Conservation (phyloP, 2,797 vertebrate genomes). For the Peromyscus eremicus region DNA sequence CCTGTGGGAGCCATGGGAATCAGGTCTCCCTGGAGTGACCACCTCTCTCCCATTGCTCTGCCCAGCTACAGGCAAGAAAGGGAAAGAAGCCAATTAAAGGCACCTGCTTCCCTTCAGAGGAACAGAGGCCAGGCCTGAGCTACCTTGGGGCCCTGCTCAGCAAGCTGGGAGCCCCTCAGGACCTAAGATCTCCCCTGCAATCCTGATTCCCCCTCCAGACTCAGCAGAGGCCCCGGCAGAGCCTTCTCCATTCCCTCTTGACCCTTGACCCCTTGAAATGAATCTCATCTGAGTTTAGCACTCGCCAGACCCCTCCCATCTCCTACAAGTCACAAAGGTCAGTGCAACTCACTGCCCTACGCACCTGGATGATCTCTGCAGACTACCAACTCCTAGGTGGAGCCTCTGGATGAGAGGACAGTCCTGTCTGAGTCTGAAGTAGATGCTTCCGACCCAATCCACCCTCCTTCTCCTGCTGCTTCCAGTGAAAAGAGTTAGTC, state of each 20-base stretch:
- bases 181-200: neutral
- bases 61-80: neutral
- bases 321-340: neutral
- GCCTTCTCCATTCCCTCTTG: neutral
- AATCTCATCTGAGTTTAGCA: neutral
- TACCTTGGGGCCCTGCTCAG: neutral
- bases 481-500: neutral
- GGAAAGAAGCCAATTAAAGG: neutral
- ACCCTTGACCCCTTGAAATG: neutral
- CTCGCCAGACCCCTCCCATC: neutral
- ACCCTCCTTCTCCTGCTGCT: neutral
- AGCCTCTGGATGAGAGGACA: neutral
- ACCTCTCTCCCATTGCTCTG: neutral
- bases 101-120: neutral
- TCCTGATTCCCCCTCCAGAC: neutral
- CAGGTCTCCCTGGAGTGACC: neutral
- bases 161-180: neutral
- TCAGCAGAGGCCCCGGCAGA: neutral
- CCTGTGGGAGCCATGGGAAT: neutral
- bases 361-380: neutral
- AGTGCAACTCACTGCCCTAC: neutral
- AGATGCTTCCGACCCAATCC: neutral
- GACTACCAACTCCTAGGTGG: neutral
- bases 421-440: neutral
- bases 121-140: neutral